phyloP scores from a whole-genome alignment of 2,797 vertebrate species.

The Momotus momota region DNA sequence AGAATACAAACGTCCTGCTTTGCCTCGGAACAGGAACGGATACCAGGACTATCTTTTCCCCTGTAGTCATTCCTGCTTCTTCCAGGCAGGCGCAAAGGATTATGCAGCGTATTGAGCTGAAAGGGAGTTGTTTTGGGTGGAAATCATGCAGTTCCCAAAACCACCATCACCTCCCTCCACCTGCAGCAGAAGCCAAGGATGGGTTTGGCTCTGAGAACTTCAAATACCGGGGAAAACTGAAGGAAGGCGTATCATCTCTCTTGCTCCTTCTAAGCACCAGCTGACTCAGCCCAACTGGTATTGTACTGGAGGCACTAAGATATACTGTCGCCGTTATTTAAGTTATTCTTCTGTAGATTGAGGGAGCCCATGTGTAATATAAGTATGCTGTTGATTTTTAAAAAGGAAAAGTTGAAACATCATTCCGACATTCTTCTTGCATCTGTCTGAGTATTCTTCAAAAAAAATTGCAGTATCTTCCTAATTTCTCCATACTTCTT shows the following conservation, averaged over 20 bases:
- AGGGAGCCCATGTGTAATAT: not conserved
- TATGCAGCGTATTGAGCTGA: not conserved
- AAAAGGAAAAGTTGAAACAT: not conserved
- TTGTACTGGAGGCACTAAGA: not conserved
- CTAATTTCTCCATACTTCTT: not conserved
- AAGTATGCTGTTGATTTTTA: not conserved
- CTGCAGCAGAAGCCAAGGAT: not conserved
- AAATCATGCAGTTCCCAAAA: accelerated
- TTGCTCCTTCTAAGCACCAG: not conserved
- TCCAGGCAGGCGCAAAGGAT: not conserved
- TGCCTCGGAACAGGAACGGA: not conserved
- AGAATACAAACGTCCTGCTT: not conserved
- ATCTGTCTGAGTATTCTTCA: not conserved
- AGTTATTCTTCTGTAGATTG: not conserved
- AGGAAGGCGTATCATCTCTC: accelerated
- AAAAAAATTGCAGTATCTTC: not conserved
- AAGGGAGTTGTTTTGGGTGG: not conserved
- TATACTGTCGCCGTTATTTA: not conserved
- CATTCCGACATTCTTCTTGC: not conserved
- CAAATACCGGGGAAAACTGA: not conserved
- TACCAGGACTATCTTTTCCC: not conserved
- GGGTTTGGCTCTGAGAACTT: not conserved
- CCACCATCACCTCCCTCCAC: accelerated
- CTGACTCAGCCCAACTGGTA: not conserved
- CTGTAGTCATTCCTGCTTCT: not conserved